Evolutionary conservation across 1,140 invertebrate genomes (phyloP), one percentile per base, ranked within the genome.

Genomic region (Zaprionus gabonicus): DNA sequence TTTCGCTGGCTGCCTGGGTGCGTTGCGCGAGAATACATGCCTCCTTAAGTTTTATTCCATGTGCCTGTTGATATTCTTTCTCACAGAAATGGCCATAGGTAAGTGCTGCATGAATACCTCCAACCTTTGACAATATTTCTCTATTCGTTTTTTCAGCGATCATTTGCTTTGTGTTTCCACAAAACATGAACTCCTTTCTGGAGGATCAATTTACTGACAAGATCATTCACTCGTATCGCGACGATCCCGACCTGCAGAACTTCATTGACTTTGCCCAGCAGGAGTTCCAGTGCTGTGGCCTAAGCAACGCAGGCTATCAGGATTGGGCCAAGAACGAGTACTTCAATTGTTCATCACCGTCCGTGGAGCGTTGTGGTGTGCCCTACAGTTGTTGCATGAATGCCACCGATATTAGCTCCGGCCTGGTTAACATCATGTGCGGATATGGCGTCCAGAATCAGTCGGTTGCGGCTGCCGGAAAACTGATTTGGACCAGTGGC

Each of bases 251-350:
- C 94, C 93, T 98, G 59, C 96, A 98, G 93, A 98, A 98, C 93
- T 96, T 98, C 71, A 98, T 99, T 77, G 98, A 99, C 93, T 98
- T 98, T 94, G 96, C 97, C 20, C 98, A 99, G 93, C 96, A 97
- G 93, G 96, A 98, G 96, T 98, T 98, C 88, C 95, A 96, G 78
- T 99, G 98, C 91, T 99, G 98, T 93, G 98, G 98, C 13, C 93
- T 99, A 1, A 97, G 96, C 62, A 96, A 97, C 68, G 96, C 96
- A 81, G 97, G 97, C 15, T 98, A 98, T 92, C 95, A 97, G 94
- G 98, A 98, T 93, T 99, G 98, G 98, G 94, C 93, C 95, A 97
- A 97, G 93, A 99, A 99, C 93, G 97, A 97, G 87, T 99, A 99
- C 93, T 99, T 98, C 92, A 98, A 98, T 93, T 98, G 97, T 85